Evolutionary conservation across 2,113 vertebrate species (phyloP).

Genomic region (Xenus cinereus): DNA sequence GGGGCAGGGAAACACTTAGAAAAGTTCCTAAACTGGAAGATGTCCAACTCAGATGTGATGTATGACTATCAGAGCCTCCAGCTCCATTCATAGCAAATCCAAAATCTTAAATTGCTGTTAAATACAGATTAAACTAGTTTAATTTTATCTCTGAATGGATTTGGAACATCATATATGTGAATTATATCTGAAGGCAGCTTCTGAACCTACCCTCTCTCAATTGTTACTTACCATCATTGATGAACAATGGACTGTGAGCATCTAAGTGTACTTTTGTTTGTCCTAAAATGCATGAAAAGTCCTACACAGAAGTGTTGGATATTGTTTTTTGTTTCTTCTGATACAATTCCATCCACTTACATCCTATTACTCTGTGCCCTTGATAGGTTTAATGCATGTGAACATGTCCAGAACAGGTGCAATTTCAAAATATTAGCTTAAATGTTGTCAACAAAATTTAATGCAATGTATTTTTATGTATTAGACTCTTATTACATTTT

Average conservation of each 20-base stretch:
- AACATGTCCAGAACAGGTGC: not conserved
- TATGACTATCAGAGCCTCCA: not conserved
- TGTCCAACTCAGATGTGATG: not conserved
- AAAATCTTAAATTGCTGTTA: not conserved
- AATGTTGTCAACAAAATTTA: not conserved
- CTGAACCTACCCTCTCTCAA: not conserved
- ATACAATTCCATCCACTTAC: not conserved
- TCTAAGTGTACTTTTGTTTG: not conserved
- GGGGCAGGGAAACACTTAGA: not conserved
- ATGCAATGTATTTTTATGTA: not conserved
- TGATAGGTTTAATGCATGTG: not conserved
- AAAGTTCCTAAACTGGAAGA: not conserved
- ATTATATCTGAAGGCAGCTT: not conserved
- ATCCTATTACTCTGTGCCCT: not conserved
- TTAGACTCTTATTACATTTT: not conserved
- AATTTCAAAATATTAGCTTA: not conserved
- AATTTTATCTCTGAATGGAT: not conserved
- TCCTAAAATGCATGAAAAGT: not conserved
- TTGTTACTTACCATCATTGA: not conserved
- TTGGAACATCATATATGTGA: not conserved
- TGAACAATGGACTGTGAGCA: not conserved
- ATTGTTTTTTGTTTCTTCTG: not conserved
- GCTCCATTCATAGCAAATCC: not conserved
- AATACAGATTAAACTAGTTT: not conserved
- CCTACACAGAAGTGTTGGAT: accelerated